Percentiles rank a stretch among this genome's conserved stretches.
Evolutionary conservation across 2,888 invertebrate genomes (phyloP).

Genomic region (Ophioninae sp.): DNA sequence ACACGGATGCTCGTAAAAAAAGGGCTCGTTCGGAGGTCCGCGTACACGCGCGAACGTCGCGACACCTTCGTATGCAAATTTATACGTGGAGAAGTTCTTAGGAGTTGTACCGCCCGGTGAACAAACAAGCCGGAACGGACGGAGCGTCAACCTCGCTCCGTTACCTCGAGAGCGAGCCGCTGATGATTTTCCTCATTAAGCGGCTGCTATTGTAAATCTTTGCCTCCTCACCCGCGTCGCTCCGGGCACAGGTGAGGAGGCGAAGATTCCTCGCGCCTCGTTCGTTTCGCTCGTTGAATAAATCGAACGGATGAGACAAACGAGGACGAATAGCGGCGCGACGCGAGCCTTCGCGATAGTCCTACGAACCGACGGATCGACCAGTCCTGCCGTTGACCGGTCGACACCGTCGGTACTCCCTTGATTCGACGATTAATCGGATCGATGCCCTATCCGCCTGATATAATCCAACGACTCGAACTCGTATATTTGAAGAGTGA

Average conservation of each 20-base stretch:
- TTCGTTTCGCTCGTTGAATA: slow-evolving; percentile 4
- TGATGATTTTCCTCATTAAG: slow-evolving; percentile 74
- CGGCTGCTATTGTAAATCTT: slow-evolving; percentile 62
- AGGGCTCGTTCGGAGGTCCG: slow-evolving; percentile 2
- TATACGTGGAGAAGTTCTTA: slow-evolving; percentile 41
- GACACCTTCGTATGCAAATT: background rate
- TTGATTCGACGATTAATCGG: too few relatives aligned
- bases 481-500: too few relatives aligned
- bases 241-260: background rate
- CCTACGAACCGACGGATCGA: too few relatives aligned
- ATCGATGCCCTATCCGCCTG: too few relatives aligned
- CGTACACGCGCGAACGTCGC: background rate
- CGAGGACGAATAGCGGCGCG: too few relatives aligned
- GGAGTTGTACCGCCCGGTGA: slow-evolving; percentile 60
- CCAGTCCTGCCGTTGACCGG: too few relatives aligned
- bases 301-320: too few relatives aligned
- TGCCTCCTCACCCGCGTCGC: slow-evolving; percentile 41
- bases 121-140: slow-evolving; percentile 64
- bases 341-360: too few relatives aligned
- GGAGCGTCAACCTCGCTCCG: slow-evolving; percentile 63
- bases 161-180: slow-evolving; percentile 72
- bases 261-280: background rate
- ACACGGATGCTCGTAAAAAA: background rate
- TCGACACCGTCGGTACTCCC: too few relatives aligned
- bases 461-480: too few relatives aligned